Percentiles rank a stretch among this genome's conserved stretches.
phyloP scores from a whole-genome alignment of 2,113 vertebrate species.

The Cryptotis parvus region DNA sequence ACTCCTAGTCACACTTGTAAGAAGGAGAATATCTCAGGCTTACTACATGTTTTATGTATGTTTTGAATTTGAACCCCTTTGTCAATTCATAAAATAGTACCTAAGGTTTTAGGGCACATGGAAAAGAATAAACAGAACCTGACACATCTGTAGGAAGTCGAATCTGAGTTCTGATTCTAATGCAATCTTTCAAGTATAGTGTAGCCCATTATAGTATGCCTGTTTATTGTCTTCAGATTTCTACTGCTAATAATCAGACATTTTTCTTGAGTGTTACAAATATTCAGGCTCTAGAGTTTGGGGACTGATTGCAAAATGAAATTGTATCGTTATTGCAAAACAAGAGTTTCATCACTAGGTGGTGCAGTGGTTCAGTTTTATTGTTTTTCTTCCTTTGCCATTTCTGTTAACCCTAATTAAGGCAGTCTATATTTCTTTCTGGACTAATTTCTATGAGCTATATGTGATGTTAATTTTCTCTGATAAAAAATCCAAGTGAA shows the following conservation, averaged over 20 bases:
- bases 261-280: constrained; percentile 17
- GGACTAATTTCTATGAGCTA: background rate
- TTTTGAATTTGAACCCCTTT: background rate
- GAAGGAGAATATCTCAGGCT: background rate
- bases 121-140: background rate
- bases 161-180: background rate
- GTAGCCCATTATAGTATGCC: background rate
- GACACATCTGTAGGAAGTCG: background rate
- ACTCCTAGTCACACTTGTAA: background rate
- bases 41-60: accelerated
- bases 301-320: background rate
- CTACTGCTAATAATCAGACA: background rate
- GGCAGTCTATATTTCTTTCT: background rate
- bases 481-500: background rate
- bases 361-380: constrained; percentile 55
- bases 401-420: background rate
- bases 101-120: background rate
- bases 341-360: constrained; percentile 60
- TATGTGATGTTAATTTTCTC: background rate
- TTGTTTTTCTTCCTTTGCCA: background rate
- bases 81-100: background rate
- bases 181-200: background rate
- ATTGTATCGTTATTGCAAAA: constrained; percentile 36
- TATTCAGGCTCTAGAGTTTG: background rate
- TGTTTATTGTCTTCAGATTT: background rate